Evolutionary conservation across 2,888 invertebrate species (phyloP), one percentile per base, ranked within the genome.

Genomic region (Plagiodera versicolora): DNA sequence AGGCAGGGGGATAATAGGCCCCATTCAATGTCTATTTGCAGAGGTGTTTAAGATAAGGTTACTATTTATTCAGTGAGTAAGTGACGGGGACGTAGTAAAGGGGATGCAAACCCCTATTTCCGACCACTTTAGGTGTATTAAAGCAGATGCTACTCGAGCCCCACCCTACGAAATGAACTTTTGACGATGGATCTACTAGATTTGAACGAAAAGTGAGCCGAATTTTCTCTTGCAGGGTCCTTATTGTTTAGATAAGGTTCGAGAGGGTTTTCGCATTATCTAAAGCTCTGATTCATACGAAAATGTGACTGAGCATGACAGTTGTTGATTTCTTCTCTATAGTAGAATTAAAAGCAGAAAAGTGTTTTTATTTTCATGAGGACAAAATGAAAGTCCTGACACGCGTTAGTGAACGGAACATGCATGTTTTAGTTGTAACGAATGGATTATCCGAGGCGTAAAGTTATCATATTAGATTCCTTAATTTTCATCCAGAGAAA

Each of bases 41-140:
- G 68, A 70, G 49, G 74, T 72, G 70, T 75, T 75, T 74, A 74
- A 74, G 76, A 76, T 76, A 75, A 74, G 72, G 75, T 77, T 77
- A 74, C 77, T 74, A 71, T 77, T 77, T 77, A 72, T 69, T 68
- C 72, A 72, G 74, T 77, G 77, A 77, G 74, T 78, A 77, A 77
- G 14, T 39, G 39, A 14, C 75, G 77, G 61, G 61, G 58, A 58
- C 57, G 58, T 45, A 14, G 19, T 18, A 14, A 39, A 39, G 51
- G 30, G 51, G 20, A 19, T 17, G 35, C n/a, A 44, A 39, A 39
- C 39, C 39, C 24, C 28, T 44, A 44, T 53, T 53, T 11, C 16
- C 19, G 19, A 54, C 58, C 61, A 55, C 67, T 68, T 66, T 68
- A 46, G 47, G 60, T 60, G 56, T 60, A 56, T 60, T 51, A 60